Percentiles rank a stretch among this genome's conserved stretches.
Evolutionary conservation across 2,113 vertebrate genomes (phyloP).

Genomic region (Gulo gulo): DNA sequence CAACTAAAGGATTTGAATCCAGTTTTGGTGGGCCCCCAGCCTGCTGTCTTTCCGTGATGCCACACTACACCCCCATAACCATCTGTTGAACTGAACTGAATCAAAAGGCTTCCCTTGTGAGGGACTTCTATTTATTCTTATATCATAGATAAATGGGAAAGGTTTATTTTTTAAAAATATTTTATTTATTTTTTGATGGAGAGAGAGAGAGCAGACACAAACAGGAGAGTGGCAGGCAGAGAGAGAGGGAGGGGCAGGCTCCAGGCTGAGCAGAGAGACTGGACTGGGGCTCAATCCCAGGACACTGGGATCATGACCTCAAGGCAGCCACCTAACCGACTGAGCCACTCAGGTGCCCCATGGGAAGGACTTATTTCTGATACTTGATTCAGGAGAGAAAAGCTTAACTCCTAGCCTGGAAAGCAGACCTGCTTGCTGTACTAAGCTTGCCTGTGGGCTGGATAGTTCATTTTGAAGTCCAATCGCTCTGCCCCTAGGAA

Average conservation of each 20-base stretch:
- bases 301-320: background rate
- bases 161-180: background rate
- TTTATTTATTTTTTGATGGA: background rate
- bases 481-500: slow-evolving; percentile 61
- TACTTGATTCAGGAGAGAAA: background rate
- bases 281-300: background rate
- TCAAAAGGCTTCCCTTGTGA: slow-evolving; percentile 7
- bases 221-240: background rate
- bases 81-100: background rate
- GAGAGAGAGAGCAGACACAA: background rate
- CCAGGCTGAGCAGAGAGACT: background rate
- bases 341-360: background rate
- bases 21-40: background rate
- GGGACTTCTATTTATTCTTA: slow-evolving; percentile 24
- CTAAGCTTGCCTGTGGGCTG: slow-evolving; percentile 56
- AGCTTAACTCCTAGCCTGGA: background rate
- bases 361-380: background rate
- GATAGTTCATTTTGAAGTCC: slow-evolving; percentile 69
- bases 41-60: background rate
- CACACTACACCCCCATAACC: background rate
- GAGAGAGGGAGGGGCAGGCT: background rate
- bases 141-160: slow-evolving; percentile 31
- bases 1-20: background rate
- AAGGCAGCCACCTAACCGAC: background rate
- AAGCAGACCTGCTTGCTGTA: slow-evolving; percentile 21